Evolutionary conservation across 2,113 vertebrate species (phyloP), one percentile per base, ranked within the genome.

Genomic region (Rhombomys opimus): DNA sequence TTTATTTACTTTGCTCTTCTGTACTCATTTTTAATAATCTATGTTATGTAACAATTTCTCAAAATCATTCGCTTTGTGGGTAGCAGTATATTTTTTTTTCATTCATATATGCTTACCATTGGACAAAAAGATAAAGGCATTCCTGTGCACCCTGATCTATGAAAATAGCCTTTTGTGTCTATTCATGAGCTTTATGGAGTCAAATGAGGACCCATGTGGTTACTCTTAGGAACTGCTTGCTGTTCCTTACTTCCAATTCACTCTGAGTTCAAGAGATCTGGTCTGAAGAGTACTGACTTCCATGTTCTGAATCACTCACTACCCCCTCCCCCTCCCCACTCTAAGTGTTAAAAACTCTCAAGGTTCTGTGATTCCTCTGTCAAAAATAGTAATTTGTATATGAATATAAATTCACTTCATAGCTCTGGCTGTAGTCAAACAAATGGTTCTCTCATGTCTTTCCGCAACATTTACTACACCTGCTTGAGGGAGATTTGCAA

Each of bases 371-470:
- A 59, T 4, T 76, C 13, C 32, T 92, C 23, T 27, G 30, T 78
- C 50, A 94, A 90, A 57, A 65, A 63, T 3, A 46, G 35, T 23
- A 84, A 78, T 75, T 20, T 12, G 59, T 27, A 2, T 32, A 87
- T 8, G 89, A 88, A 67, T 50, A 81, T 70, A 87, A 76, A 67
- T 89, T 76, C 75, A 80, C 77, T 23, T 93, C 25, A 70, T 11
- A 52, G 72, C 92, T 92, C 18, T 13, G 52, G 30, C 76, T 92
- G 7, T 88, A 75, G 63, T 93, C 1, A 73, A 90, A 72, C 32
- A 90, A 97, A 77, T 72, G 27, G 13, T 35, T 92, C 32, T 22
- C 7, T 93, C 35, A 76, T 76, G 23, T 88, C 30, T 93, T 63
- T 78, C 46, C 7, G 67, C 41, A 38, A 93, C 63, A 93, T 85